Evolutionary conservation across 2,113 vertebrate species (phyloP).

Genomic region (Equus przewalskii): DNA sequence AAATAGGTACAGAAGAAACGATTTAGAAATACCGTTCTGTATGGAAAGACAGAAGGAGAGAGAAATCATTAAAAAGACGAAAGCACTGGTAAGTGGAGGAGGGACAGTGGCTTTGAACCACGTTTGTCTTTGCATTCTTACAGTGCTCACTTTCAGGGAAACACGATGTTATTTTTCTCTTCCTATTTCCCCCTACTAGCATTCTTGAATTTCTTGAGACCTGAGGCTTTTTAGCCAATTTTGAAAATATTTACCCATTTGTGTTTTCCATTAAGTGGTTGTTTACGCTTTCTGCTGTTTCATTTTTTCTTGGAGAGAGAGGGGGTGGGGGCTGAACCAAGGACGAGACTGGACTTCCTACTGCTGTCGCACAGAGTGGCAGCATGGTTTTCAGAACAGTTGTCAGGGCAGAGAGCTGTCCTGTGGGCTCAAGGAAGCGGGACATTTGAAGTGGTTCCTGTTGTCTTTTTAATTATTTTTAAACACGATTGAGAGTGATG

Average conservation of each 20-base stretch:
- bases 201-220: conserved; percentile 66
- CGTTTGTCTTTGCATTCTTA: background rate
- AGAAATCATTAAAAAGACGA: conserved; percentile 25
- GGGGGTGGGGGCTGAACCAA: conserved; percentile 10
- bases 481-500: conserved; percentile 22
- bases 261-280: conserved; percentile 78
- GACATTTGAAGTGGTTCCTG: conserved; percentile 31
- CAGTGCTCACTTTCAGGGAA: conserved; percentile 16
- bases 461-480: conserved; percentile 66
- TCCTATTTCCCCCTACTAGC: background rate
- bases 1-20: conserved; percentile 15
- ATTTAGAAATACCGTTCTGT: background rate
- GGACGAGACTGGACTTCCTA: conserved; percentile 61
- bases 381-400: conserved; percentile 59
- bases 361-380: conserved; percentile 65
- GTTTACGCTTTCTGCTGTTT: conserved; percentile 71
- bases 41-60: conserved; percentile 27
- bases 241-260: conserved; percentile 79
- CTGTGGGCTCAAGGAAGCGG: conserved; percentile 9
- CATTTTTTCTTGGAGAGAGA: conserved; percentile 54
- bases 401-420: conserved; percentile 60
- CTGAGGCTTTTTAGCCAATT: conserved; percentile 75
- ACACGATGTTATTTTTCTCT: conserved; percentile 43
- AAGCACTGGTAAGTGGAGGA: conserved; percentile 23
- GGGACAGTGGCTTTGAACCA: background rate